Conservation (phyloP, 2,113 vertebrate species). For the Daubentonia madagascariensis region DNA sequence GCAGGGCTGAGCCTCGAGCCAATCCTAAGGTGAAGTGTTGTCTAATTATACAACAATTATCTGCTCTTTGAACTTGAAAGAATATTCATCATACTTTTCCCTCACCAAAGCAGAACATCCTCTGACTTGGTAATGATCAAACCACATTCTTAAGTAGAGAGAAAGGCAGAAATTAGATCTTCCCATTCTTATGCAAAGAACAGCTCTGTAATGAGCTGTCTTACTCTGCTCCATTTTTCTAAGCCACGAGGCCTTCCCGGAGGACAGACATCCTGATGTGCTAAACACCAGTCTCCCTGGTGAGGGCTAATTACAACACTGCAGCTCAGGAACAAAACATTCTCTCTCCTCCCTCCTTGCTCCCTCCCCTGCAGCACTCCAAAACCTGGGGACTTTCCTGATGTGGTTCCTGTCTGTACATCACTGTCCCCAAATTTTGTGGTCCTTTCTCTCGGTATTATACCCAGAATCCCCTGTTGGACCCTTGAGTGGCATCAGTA, state of each 20-base stretch:
- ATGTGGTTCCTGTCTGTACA: not conserved
- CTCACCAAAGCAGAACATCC: constrained; percentile 5
- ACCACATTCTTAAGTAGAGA: not conserved
- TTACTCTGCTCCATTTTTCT: constrained; percentile 1
- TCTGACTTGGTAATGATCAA: constrained; percentile 52
- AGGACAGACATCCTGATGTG: constrained; percentile 36
- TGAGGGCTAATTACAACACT: constrained; percentile 41
- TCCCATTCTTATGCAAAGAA: not conserved
- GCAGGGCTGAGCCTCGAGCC: not conserved
- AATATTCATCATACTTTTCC: constrained; percentile 37
- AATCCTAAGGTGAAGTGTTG: not conserved
- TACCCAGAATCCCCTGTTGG: not conserved
- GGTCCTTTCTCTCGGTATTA: not conserved
- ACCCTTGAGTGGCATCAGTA: not conserved
- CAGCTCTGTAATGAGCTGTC: constrained; percentile 54
- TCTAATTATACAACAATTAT: constrained; percentile 51
- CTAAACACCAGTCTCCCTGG: constrained; percentile 48
- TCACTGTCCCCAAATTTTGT: not conserved
- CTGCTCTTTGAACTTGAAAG: constrained; percentile 31
- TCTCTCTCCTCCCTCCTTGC: not conserved
- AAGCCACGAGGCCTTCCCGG: not conserved
- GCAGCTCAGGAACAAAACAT: not conserved
- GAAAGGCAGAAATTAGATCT: constrained; percentile 40
- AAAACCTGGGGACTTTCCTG: not conserved
- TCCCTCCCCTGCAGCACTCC: not conserved